phyloP scores from a whole-genome alignment of 1,140 invertebrate species.

The Subanguina moxae region DNA sequence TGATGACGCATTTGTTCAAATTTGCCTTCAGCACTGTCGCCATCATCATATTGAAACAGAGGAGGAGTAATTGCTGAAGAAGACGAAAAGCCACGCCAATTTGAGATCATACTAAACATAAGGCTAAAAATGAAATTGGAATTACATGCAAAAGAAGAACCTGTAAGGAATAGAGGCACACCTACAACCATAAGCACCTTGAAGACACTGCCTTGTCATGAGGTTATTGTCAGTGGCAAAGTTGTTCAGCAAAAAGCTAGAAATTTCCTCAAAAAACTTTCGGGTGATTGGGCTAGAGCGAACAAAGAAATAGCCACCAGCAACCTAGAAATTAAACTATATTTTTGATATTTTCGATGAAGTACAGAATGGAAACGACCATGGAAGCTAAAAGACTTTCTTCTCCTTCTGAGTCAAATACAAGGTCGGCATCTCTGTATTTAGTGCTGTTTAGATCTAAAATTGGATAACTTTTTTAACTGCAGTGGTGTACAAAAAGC shows the following conservation, averaged over 20 bases:
- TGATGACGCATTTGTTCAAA: constrained; percentile 31
- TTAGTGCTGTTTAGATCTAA: constrained; percentile 12
- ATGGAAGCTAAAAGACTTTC: constrained; percentile 25
- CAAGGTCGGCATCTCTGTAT: constrained; percentile 21
- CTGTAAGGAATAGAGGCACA: constrained; percentile 41
- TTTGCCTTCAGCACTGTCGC: constrained; percentile 34
- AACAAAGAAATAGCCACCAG: constrained; percentile 44
- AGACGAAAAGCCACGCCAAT: constrained; percentile 30
- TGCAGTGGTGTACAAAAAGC: too few relatives aligned
- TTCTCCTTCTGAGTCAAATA: constrained; percentile 42
- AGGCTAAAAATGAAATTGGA: constrained; percentile 6
- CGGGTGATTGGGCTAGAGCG: constrained; percentile 21
- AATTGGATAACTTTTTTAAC: background rate
- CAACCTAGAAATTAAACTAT: constrained; percentile 34
- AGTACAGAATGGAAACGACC: background rate
- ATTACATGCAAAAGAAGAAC: constrained; percentile 3
- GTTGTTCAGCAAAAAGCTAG: constrained; percentile 31
- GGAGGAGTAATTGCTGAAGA: background rate
- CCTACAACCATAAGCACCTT: constrained; percentile 9
- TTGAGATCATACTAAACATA: constrained; percentile 37
- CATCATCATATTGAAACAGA: constrained; percentile 41
- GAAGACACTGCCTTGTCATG: constrained; percentile 38
- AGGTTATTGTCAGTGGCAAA: constrained; percentile 47
- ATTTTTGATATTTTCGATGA: too few relatives aligned
- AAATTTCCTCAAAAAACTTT: constrained; percentile 32